Conservation (phyloP, 2,797 vertebrate genomes). For the Pogonophryne albipinna region DNA sequence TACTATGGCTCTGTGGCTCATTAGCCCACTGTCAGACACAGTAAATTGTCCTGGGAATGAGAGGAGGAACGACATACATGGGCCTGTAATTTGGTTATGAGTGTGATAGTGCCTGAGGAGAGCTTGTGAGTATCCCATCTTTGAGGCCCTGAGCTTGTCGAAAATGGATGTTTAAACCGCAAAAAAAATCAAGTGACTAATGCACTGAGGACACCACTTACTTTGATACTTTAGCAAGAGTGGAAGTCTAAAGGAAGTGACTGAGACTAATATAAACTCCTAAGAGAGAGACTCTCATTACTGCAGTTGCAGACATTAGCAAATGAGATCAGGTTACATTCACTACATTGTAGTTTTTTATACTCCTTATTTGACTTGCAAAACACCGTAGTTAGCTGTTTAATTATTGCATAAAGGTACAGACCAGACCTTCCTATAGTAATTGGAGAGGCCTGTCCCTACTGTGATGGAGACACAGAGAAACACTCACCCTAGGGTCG, state of each 20-base stretch:
- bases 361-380: slow-evolving; percentile 15
- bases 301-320: slow-evolving; percentile 17
- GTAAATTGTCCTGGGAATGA: slow-evolving; percentile 67
- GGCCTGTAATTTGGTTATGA: slow-evolving; percentile 74
- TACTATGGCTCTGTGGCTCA: slow-evolving; percentile 55
- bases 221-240: slow-evolving; percentile 28
- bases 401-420: slow-evolving; percentile 31
- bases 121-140: slow-evolving; percentile 48
- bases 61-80: slow-evolving; percentile 47
- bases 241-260: slow-evolving; percentile 41
- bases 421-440: slow-evolving; percentile 34
- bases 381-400: slow-evolving; percentile 8
- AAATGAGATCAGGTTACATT: slow-evolving; percentile 19
- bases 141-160: slow-evolving; percentile 41
- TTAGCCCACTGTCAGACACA: slow-evolving; percentile 59
- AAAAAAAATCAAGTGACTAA: slow-evolving; percentile 56
- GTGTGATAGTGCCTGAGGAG: slow-evolving; percentile 52
- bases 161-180: slow-evolving; percentile 62
- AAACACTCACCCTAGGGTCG: slow-evolving; percentile 51
- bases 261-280: slow-evolving; percentile 36
- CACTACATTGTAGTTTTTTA: not conserved
- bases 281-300: slow-evolving; percentile 18
- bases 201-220: slow-evolving; percentile 57
- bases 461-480: slow-evolving; percentile 47
- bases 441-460: slow-evolving; percentile 35